phyloP scores from a whole-genome alignment of 2,888 invertebrate genomes.

The Hetaerina titia region DNA sequence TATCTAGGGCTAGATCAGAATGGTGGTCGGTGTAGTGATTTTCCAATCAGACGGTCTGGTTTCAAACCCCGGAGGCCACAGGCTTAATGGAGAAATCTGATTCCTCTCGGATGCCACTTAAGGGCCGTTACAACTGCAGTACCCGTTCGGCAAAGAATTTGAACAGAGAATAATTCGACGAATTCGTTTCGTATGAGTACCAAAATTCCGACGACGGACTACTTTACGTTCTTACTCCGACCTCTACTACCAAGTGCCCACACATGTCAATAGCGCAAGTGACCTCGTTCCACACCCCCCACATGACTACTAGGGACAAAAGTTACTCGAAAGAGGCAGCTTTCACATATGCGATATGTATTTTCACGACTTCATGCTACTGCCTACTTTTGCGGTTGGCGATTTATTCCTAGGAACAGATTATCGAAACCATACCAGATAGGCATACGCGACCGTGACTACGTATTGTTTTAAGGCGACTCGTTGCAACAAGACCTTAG shows the following conservation, averaged over 20 bases:
- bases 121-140: neutral
- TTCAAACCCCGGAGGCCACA: no score
- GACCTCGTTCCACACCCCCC: neutral
- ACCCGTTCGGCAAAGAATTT: no score
- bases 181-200: neutral
- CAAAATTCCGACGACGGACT: neutral
- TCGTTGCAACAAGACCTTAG: neutral
- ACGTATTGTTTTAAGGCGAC: neutral
- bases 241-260: neutral
- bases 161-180: no score
- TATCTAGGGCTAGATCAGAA: no score
- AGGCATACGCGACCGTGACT: neutral
- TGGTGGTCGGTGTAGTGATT: no score
- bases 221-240: neutral
- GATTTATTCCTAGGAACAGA: neutral
- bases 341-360: neutral
- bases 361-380: neutral
- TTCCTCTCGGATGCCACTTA: neutral
- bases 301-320: neutral
- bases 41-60: no score
- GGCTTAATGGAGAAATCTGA: no score
- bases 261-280: neutral
- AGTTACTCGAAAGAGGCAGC: neutral
- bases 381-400: neutral
- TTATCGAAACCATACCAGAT: neutral